Evolutionary conservation across 2,888 invertebrate species (phyloP).

Genomic region (Sycophila texana): DNA sequence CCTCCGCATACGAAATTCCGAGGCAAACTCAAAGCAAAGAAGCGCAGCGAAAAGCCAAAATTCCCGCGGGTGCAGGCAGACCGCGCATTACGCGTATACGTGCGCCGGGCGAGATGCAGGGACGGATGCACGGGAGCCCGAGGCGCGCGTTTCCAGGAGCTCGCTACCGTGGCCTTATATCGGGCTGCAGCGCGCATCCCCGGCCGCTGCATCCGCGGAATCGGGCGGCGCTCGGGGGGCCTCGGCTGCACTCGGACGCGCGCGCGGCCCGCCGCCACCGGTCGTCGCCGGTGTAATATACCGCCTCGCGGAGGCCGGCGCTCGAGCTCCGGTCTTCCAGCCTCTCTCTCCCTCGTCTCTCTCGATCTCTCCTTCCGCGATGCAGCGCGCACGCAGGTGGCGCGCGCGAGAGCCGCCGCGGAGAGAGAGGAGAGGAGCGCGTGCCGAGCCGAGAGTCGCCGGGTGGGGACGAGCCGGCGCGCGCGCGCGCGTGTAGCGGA

Average conservation of each 20-base stretch:
- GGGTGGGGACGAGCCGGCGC: background rate
- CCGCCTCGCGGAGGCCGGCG: slow-evolving; percentile 29
- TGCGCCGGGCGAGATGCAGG: background rate
- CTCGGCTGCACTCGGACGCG: slow-evolving; percentile 65
- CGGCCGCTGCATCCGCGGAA: slow-evolving; percentile 34
- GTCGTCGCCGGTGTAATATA: slow-evolving; percentile 41
- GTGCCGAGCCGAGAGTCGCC: background rate
- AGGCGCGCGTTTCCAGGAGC: background rate
- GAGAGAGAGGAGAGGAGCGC: background rate
- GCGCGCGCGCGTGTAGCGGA: background rate
- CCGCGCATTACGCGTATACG: background rate
- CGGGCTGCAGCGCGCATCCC: slow-evolving; percentile 32
- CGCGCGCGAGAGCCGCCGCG: background rate
- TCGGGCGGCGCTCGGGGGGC: slow-evolving; percentile 59
- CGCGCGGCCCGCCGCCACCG: slow-evolving; percentile 61
- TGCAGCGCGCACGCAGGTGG: background rate
- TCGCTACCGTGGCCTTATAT: no score
- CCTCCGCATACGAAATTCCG: no score
- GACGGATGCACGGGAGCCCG: background rate
- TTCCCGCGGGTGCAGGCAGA: background rate
- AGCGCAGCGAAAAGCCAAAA: no score
- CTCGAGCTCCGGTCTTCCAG: slow-evolving; percentile 8
- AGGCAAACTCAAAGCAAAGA: no score
- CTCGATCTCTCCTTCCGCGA: background rate
- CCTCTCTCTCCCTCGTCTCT: slow-evolving; percentile 16